These are phyloP conservation scores for Drosophila fungiperda DNA, from an alignment of 2,888 invertebrate genomes.

Conservation along the genomic window DNA sequence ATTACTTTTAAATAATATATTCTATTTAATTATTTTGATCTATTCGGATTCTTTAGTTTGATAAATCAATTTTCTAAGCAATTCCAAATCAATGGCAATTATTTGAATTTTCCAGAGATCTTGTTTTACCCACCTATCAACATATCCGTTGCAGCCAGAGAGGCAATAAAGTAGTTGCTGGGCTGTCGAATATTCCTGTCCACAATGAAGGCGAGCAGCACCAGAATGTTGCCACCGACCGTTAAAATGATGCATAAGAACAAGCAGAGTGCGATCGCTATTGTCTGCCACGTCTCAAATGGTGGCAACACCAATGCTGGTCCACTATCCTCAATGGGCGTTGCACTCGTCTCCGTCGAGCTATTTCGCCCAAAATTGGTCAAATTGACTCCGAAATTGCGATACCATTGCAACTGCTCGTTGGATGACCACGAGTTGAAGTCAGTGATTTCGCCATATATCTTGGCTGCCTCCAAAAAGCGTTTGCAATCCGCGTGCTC, in stretches of 20 bases:
- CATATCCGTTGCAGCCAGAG: conserved; percentile 98
- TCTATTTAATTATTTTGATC: not conserved
- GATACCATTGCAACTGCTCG: conserved; percentile 76
- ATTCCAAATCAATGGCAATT: not conserved
- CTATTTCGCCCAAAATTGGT: conserved; percentile 67
- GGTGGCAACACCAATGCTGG: conserved; percentile 90
- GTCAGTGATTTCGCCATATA: conserved; percentile 84
- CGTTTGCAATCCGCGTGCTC: conserved; percentile 88
- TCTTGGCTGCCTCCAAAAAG: conserved; percentile 85
- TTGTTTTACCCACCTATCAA: conserved; percentile 90
- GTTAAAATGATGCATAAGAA: conserved; percentile 96
- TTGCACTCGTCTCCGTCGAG: conserved; percentile 35
- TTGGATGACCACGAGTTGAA: conserved; percentile 83
- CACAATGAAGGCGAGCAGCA: conserved; percentile 96
- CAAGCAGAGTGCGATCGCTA: conserved; percentile 94
- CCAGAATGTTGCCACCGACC: conserved; percentile 97
- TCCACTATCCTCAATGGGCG: conserved; percentile 62
- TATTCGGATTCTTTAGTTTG: not conserved
- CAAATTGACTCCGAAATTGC: conserved; percentile 77
- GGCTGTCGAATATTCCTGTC: conserved; percentile 97
- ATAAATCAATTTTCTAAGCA: not conserved
- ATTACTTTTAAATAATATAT: not conserved
- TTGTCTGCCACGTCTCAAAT: conserved; percentile 95
- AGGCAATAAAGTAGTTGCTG: conserved; percentile 99
- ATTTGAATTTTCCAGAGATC: not conserved